Conservation (phyloP, 2,113 vertebrate species). For the Jaculus jaculus region DNA sequence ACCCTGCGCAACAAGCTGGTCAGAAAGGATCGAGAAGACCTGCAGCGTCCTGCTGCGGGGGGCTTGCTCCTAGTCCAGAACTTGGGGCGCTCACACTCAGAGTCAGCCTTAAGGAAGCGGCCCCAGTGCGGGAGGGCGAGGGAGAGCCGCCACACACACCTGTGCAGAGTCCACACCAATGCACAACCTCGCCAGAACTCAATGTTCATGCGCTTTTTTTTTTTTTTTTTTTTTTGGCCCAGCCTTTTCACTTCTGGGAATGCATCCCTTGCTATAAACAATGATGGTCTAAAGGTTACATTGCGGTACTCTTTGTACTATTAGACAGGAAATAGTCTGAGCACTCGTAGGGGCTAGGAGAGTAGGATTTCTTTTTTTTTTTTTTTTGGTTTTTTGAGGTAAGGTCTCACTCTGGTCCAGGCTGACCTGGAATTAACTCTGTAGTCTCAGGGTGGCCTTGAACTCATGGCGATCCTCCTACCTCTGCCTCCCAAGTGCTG, state of each 20-base stretch:
- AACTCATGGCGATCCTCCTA: no score
- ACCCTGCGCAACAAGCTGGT: background rate
- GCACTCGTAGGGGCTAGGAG: background rate
- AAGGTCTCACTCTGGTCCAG: no score
- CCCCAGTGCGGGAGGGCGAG: background rate
- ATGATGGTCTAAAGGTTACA: background rate
- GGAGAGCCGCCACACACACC: background rate
- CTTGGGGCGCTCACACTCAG: background rate
- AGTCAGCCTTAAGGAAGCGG: background rate
- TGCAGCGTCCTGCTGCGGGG: background rate
- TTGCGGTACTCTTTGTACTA: background rate
- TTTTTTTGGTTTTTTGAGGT: no score
- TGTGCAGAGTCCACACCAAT: background rate
- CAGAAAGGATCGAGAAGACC: background rate
- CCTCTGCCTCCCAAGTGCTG: no score
- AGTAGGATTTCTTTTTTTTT: background rate
- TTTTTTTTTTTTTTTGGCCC: no score
- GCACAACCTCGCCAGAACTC: background rate
- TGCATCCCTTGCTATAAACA: background rate
- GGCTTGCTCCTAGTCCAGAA: background rate
- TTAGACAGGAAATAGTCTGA: background rate
- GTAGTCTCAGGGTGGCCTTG: no score
- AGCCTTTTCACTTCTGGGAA: slow-evolving; percentile 40
- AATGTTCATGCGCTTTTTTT: no score
- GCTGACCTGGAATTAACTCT: no score